Conservation (phyloP, 2,113 vertebrate genomes). For the Laticauda colubrina region DNA sequence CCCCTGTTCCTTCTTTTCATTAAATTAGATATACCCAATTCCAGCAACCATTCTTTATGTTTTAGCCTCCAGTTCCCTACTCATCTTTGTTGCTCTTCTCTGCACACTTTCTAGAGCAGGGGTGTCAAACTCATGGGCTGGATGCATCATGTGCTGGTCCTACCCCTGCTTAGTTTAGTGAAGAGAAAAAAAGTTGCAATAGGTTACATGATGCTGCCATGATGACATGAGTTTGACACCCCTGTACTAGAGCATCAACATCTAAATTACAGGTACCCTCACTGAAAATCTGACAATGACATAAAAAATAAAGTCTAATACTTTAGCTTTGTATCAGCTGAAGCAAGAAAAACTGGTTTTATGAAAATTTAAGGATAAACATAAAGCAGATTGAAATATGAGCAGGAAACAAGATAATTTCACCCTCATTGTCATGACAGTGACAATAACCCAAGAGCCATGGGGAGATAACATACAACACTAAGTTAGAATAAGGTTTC, state of each 20-base stretch:
- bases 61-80: too few relatives aligned
- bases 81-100: too few relatives aligned
- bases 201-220: accelerated
- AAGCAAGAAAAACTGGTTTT: not conserved
- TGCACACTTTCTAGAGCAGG: too few relatives aligned
- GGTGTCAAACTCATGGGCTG: too few relatives aligned
- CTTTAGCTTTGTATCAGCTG: not conserved
- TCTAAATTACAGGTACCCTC: not conserved
- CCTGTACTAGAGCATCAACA: not conserved
- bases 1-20: too few relatives aligned
- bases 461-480: not conserved
- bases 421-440: not conserved
- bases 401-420: not conserved
- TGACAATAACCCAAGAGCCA: not conserved
- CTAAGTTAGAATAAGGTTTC: not conserved
- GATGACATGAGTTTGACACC: too few relatives aligned
- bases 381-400: not conserved
- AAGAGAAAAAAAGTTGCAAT: too few relatives aligned
- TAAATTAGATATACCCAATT: too few relatives aligned
- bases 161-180: too few relatives aligned
- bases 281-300: not conserved
- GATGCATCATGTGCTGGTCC: too few relatives aligned
- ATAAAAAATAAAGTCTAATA: not conserved
- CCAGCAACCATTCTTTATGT: too few relatives aligned
- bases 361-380: not conserved